Evolutionary conservation across 2,888 invertebrate species (phyloP), one percentile per base, ranked within the genome.

Genomic region (Mythimna impura): DNA sequence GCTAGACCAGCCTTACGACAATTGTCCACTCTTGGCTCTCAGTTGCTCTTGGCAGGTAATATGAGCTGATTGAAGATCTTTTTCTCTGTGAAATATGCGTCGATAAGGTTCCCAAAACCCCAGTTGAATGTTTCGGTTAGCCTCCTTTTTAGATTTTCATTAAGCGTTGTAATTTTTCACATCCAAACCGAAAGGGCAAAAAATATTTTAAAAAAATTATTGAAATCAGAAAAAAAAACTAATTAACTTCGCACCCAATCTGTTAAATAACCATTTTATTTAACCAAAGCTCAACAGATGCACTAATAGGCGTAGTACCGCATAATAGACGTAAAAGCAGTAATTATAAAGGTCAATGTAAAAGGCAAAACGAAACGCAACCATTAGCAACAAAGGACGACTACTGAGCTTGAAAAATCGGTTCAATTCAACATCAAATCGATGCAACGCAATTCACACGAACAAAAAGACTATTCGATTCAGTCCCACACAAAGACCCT

Each of bases 331-430:
- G 83, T 89, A 87, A 89, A 91, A 90, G 86, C 85, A 80, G 89
- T 92, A 92, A 94, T 94, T 93, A 92, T 88, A 90, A 89, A 91
- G 88, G 85, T 89, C 86, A 88, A 81, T 87, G 78, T 89, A 90
- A 92, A 92, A 89, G 83, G 87, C 90, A 88, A 87, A 87, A 88
- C 88, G 90, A 89, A 92, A 91, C 78, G 87, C 84, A 81, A 88
- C 94, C 92, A 93, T 93, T 91, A 91, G 90, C 90, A 92, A 95
- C 95, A 96, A 96, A 93, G 87, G 92, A 83, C 78, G 90, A 94
- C 95, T 95, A 95, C 95, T 87, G 93, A 95, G 96, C 94, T 95
- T 95, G 96, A 96, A 96, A 95, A 95, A 96, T 96, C 93, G 95
- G 91, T 94, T 93, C 92, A 94, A 95, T 95, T 95, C 94, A 95